phyloP scores from a whole-genome alignment of 2,888 invertebrate species.

The Heliconius sara region DNA sequence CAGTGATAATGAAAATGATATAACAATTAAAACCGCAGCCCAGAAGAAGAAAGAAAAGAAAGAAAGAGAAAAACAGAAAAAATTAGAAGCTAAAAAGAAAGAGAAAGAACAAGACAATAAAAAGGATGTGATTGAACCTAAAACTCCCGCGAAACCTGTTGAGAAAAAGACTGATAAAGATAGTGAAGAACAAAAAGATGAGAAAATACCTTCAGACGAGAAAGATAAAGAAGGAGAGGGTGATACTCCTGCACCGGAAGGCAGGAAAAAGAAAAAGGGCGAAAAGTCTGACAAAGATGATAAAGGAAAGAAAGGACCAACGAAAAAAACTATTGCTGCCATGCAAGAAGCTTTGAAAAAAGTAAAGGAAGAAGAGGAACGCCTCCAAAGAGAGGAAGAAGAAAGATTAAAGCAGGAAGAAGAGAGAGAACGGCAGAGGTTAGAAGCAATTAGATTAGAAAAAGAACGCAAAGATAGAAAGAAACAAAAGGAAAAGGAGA shows the following conservation, averaged over 20 bases:
- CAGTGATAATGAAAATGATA: conserved; percentile 83
- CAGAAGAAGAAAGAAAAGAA: conserved; percentile 96
- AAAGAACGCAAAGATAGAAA: conserved; percentile 94
- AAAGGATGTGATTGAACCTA: conserved; percentile 62
- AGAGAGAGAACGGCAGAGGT: conserved; percentile 88
- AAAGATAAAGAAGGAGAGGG: conserved; percentile 66
- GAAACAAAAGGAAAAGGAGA: conserved; percentile 96
- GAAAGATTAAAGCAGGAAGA: conserved; percentile 90
- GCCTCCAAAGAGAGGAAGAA: conserved; percentile 88
- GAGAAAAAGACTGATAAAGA: conserved; percentile 59
- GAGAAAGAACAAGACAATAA: conserved; percentile 69
- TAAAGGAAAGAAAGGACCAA: conserved; percentile 88
- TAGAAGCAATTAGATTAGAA: conserved; percentile 91
- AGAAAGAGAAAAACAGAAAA: conserved; percentile 90
- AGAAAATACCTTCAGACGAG: conserved; percentile 67
- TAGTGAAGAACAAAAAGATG: conserved; percentile 64
- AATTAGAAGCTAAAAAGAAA: conserved; percentile 87
- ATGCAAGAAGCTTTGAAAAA: conserved; percentile 97
- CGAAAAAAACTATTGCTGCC: conserved; percentile 93
- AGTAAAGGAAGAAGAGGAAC: conserved; percentile 94
- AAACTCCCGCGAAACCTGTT: conserved; percentile 53
- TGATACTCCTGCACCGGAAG: conserved; percentile 66
- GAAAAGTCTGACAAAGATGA: conserved; percentile 83
- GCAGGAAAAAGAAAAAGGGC: conserved; percentile 78
- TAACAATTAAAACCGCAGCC: conserved; percentile 90